Evolutionary conservation across 92 coral and sea anemone species (phyloP).

Genomic region (Epizoanthus stellaris): DNA sequence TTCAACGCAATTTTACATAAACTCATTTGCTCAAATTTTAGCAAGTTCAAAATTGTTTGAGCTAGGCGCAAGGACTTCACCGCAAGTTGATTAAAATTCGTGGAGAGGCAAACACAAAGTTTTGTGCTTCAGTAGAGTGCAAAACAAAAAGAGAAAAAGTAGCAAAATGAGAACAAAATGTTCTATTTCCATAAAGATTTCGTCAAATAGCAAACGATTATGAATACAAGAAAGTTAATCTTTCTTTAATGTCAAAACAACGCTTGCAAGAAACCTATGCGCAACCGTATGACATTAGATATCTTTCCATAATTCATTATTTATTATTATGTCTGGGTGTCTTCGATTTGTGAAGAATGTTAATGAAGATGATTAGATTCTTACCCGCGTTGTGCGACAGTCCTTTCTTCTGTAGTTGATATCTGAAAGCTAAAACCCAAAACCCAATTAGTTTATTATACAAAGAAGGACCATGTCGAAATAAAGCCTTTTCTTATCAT

Average conservation of each 20-base stretch:
- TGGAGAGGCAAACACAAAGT: not conserved
- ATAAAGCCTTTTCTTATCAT: too few species aligned
- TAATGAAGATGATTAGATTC: not conserved
- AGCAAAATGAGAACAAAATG: not conserved
- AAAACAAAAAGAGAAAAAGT: constrained; percentile 11
- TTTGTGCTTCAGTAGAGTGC: not conserved
- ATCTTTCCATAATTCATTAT: not conserved
- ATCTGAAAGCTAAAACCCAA: constrained; percentile 84
- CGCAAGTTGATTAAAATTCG: not conserved
- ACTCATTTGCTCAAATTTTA: too few species aligned
- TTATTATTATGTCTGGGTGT: not conserved
- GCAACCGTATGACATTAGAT: too few species aligned
- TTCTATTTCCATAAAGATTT: not conserved
- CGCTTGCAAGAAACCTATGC: too few species aligned
- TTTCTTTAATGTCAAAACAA: too few species aligned
- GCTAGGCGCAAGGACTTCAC: not conserved
- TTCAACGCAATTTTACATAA: too few species aligned
- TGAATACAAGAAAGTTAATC: too few species aligned
- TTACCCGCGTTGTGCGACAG: constrained; percentile 84
- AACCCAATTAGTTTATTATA: constrained; percentile 6
- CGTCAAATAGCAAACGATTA: too few species aligned
- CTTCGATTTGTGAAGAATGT: not conserved
- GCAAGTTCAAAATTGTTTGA: too few species aligned
- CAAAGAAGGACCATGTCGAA: too few species aligned
- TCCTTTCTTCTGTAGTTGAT: constrained; percentile 97